phyloP scores from a whole-genome alignment of 2,797 vertebrate genomes.

The Chloroceryle inda region DNA sequence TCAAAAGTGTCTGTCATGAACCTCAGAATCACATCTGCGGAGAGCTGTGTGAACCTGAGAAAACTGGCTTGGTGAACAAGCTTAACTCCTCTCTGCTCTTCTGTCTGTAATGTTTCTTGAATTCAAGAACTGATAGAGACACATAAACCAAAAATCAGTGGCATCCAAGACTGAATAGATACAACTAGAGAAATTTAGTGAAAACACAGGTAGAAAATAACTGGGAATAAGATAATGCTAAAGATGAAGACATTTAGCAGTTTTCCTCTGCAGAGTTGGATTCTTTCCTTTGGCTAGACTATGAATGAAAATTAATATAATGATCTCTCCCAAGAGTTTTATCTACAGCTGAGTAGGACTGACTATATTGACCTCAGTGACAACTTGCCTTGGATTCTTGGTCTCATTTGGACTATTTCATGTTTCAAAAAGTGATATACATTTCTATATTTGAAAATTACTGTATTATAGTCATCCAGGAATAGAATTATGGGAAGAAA shows the following conservation, averaged over 20 bases:
- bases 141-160: not conserved
- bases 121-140: not conserved
- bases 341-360: not conserved
- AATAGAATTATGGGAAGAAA: not conserved
- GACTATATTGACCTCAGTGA: not conserved
- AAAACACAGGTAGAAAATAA: not conserved
- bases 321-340: not conserved
- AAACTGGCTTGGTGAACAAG: not conserved
- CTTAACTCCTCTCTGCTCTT: not conserved
- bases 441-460: not conserved
- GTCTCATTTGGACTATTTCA: not conserved
- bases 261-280: not conserved
- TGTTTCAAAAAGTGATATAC: not conserved
- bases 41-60: conserved; percentile 3
- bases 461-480: not conserved
- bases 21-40: not conserved
- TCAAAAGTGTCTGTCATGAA: conserved; percentile 28
- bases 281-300: not conserved
- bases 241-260: not conserved
- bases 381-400: not conserved
- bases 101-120: not conserved
- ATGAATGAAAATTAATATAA: not conserved
- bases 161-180: not conserved
- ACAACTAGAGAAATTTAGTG: not conserved
- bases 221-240: not conserved